These are phyloP conservation scores for Drosophila kohkoa DNA, from an alignment of 1,140 invertebrate genomes.

Conservation along the genomic window DNA sequence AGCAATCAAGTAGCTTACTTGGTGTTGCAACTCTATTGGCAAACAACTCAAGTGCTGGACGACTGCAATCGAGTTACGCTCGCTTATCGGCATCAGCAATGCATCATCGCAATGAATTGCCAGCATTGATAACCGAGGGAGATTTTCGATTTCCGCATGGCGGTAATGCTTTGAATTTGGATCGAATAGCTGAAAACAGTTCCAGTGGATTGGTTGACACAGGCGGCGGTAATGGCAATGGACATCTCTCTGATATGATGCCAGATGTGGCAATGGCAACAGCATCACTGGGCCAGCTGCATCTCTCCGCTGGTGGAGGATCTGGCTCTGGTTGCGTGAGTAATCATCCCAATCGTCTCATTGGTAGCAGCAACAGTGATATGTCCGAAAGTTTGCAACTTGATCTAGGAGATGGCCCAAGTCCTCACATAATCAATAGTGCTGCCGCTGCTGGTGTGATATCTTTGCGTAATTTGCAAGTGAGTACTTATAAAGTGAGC, in stretches of 20 bases:
- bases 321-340: conserved; percentile 36
- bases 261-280: conserved; percentile 96
- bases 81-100: conserved; percentile 65
- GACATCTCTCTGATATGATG: conserved; percentile 92
- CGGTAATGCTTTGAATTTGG: conserved; percentile 61
- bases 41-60: conserved; percentile 42
- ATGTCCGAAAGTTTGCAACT: conserved; percentile 87
- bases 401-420: conserved; percentile 91
- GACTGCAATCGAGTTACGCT: conserved; percentile 67
- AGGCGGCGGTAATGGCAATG: conserved; percentile 78
- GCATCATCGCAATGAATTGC: conserved; percentile 86
- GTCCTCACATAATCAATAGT: conserved; percentile 85
- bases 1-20: conserved; percentile 60
- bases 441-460: conserved; percentile 59
- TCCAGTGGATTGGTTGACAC: conserved; percentile 70
- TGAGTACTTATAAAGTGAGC: conserved; percentile 26
- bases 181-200: conserved; percentile 57
- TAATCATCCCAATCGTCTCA: conserved; percentile 35
- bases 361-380: conserved; percentile 61
- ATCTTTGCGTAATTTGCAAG: conserved; percentile 75
- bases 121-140: conserved; percentile 88
- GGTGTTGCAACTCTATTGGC: conserved; percentile 62
- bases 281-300: conserved; percentile 89
- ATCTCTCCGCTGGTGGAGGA: conserved; percentile 72
- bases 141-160: conserved; percentile 85